These are phyloP conservation scores for Cyanoliseus patagonus DNA, from an alignment of 2,113 vertebrate species.

Conservation along the genomic window DNA sequence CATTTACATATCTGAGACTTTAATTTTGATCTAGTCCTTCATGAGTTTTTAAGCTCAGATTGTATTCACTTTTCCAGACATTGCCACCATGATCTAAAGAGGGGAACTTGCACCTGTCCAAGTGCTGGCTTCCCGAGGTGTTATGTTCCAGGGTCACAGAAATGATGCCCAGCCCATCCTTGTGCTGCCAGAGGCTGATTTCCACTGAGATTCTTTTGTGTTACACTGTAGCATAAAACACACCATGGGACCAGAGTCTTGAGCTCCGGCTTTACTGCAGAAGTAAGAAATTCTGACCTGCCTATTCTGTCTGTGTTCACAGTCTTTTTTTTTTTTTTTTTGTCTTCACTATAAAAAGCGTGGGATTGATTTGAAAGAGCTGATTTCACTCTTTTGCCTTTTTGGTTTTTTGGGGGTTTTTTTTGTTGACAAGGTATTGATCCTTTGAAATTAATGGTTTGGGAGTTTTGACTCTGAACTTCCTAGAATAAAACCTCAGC, in stretches of 20 bases:
- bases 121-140: not conserved
- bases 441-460: not conserved
- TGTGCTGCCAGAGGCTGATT: not conserved
- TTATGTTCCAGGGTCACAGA: not conserved
- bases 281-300: not conserved
- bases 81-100: rapidly evolving
- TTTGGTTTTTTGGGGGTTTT: not conserved
- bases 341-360: not conserved
- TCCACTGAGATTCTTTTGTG: not conserved
- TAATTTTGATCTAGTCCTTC: slow-evolving; percentile 26
- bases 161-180: not conserved
- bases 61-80: not conserved
- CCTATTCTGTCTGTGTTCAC: not conserved
- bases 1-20: slow-evolving; percentile 53
- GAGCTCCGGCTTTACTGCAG: not conserved
- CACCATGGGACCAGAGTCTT: not conserved
- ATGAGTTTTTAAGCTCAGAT: not conserved
- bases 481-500: not conserved
- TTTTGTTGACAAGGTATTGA: not conserved
- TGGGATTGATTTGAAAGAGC: not conserved
- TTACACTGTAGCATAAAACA: not conserved
- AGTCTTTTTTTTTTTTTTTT: not conserved
- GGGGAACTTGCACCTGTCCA: not conserved
- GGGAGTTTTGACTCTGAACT: not conserved
- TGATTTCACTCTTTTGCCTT: not conserved